Base-by-base conservation (phyloP, 2,888 invertebrate species). In the Scelioninae gen. 2 region DNA sequence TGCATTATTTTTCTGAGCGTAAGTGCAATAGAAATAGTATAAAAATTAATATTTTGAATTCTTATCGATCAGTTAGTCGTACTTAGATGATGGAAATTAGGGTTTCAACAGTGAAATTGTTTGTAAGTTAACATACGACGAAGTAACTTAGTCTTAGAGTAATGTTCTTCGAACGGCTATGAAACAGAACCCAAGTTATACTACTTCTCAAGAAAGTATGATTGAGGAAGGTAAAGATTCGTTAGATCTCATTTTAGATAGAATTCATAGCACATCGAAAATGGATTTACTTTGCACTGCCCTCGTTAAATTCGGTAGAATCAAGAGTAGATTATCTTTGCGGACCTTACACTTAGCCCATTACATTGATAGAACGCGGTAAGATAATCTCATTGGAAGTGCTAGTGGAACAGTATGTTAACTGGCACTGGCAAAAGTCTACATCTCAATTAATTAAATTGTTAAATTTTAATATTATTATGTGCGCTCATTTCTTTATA, bases 321-420 rank as follows among this genome's bases (percentile, higher is more conserved):
- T 75, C 68, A 75, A 68, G 74, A 68, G 71, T 68, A 68, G 74
- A 75, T 75, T 75, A 75, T 75, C 74, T 75, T 68, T 31, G 46
- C 63, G 58, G 58, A 58, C 60, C 68, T 69, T 69, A 75, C 72
- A 60, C 64, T 63, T 61, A 68, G 68, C 46, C 68, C 68, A 75
- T 75, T 75, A 75, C 68, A 75, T 72, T 74, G 74, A 74, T 74
- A 68, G 71, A 74, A 68, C 71, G 71, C 60, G 63, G 74, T 64
- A 64, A 71, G 74, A 74, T 74, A 74, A 74, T 74, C 68, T 68
- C 52, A 48, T 74, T 64, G 71, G 64, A 71, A 71, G 68, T 71
- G 71, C 35, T 57, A 61, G 50, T 33, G 61, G 53, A 74, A 69
- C 50, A 64, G 53, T 58, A 68, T 71, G 63, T 70, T 74, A 74